These are phyloP conservation scores for Lepus townsendii DNA, from an alignment of 2,797 vertebrate genomes.

Conservation along the genomic window DNA sequence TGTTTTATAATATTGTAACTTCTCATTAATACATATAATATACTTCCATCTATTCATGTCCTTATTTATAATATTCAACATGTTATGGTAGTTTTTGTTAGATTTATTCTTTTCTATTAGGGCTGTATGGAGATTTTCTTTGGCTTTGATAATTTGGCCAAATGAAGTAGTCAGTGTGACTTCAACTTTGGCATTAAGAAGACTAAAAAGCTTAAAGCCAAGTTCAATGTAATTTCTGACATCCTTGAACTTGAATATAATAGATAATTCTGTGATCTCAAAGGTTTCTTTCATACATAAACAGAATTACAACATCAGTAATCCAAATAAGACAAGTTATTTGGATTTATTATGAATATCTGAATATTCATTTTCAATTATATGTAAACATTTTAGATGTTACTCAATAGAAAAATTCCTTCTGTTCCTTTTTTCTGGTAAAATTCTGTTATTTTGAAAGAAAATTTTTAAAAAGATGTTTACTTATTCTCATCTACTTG, in stretches of 20 bases:
- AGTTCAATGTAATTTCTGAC: neutral
- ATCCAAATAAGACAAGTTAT: neutral
- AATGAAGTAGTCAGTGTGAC: neutral
- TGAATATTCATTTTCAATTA: conserved; percentile 48
- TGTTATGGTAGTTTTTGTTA: neutral
- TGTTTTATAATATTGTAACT: conserved; percentile 3
- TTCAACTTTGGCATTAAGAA: conserved; percentile 6
- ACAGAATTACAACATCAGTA: neutral
- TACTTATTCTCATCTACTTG: too few species aligned
- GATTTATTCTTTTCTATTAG: neutral
- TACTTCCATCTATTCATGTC: neutral
- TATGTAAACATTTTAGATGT: neutral
- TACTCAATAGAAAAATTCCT: neutral
- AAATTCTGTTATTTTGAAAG: too few species aligned
- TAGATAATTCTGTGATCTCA: neutral
- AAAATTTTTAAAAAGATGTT: too few species aligned
- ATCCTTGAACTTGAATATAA: neutral
- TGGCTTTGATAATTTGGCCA: conserved; percentile 32
- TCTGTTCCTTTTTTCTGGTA: neutral
- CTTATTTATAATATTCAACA: conserved; percentile 2
- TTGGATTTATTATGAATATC: conserved; percentile 9
- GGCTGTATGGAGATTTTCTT: conserved; percentile 12
- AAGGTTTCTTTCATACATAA: conserved; percentile 18
- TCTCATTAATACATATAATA: neutral
- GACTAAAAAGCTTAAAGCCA: neutral